These are phyloP conservation scores for Petroica traversi DNA, from an alignment of 2,113 vertebrate genomes.

Conservation along the genomic window DNA sequence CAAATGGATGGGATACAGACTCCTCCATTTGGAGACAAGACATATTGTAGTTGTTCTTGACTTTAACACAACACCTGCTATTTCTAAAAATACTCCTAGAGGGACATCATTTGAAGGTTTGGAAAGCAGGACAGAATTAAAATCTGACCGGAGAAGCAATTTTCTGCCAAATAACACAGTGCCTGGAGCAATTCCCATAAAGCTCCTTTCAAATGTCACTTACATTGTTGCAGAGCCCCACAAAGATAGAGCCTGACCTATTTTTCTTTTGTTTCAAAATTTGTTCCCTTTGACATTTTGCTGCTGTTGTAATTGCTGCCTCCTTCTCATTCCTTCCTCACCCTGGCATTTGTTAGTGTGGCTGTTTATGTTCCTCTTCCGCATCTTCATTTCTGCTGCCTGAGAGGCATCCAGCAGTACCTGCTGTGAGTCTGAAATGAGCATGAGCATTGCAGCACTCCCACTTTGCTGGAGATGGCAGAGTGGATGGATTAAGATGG, in stretches of 20 bases:
- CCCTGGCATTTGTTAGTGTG: neutral
- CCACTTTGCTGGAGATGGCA: neutral
- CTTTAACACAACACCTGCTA: neutral
- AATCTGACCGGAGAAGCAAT: constrained; percentile 1
- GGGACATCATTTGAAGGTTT: neutral
- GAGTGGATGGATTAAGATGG: neutral
- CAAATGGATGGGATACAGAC: neutral
- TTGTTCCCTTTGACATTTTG: neutral
- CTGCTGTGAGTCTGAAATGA: neutral
- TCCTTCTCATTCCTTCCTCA: fast-evolving
- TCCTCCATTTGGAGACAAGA: neutral
- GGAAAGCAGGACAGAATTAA: neutral
- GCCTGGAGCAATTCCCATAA: neutral
- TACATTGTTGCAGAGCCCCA: neutral
- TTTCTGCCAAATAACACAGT: neutral
- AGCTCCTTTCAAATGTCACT: constrained; percentile 20
- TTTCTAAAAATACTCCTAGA: constrained; percentile 21
- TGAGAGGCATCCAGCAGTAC: neutral
- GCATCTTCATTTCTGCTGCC: fast-evolving
- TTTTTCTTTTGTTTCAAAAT: constrained; percentile 17
- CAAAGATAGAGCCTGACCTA: neutral
- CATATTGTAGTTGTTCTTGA: neutral
- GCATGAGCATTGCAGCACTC: neutral
- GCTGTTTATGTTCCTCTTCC: neutral
- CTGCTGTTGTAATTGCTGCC: neutral